Conservation (phyloP, 2,113 vertebrate species). For the Engystomops pustulosus region DNA sequence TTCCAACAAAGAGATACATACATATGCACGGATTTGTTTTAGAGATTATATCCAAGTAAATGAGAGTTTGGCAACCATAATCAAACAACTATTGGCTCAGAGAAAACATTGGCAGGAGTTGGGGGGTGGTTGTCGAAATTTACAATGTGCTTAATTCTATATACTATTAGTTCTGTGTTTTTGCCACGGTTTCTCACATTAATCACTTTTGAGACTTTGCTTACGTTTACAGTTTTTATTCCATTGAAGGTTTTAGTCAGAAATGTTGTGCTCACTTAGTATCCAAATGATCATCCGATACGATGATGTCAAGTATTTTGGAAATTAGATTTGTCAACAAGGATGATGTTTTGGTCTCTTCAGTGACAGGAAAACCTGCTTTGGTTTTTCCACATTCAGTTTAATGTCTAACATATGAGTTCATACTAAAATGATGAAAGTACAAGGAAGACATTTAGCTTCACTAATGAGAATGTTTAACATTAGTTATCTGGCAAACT, state of each 20-base stretch:
- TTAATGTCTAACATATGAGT: constrained; percentile 44
- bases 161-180: constrained; percentile 15
- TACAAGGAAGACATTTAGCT: neutral
- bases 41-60: constrained; percentile 21
- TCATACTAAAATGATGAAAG: constrained; percentile 41
- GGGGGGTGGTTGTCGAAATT: neutral
- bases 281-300: constrained; percentile 39
- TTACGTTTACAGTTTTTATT: constrained; percentile 24
- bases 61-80: constrained; percentile 8
- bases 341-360: constrained; percentile 38
- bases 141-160: constrained; percentile 19
- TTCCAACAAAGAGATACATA: constrained; percentile 2
- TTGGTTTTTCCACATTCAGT: constrained; percentile 38
- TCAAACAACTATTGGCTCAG: neutral
- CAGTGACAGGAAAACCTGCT: constrained; percentile 3
- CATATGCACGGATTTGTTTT: neutral
- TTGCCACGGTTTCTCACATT: constrained; percentile 33
- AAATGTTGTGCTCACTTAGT: constrained; percentile 5
- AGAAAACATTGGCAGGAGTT: neutral
- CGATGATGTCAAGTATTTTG: constrained; percentile 31
- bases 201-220: constrained; percentile 9
- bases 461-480: constrained; percentile 26
- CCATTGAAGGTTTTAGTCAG: neutral
- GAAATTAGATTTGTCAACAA: constrained; percentile 48
- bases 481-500: constrained; percentile 17